Conservation (phyloP, 2,113 vertebrate genomes). For the Rattus norvegicus region GRCr8 NC_086019.1:131530001-131530500, state of each 20-base stretch:
- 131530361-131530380: background rate
- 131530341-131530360: background rate
- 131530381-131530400: background rate
- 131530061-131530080: background rate
- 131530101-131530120: background rate
- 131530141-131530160: background rate
- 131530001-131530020: background rate
- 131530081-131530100: background rate
- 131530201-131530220: background rate
- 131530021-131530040: background rate
- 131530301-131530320: background rate
- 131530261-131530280: background rate
- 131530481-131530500: background rate
- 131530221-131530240: background rate
- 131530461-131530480: background rate
- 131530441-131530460: background rate
- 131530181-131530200: background rate
- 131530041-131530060: background rate
- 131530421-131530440: background rate
- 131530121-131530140: background rate
- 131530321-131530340: background rate
- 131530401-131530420: background rate
- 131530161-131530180: background rate
- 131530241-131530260: background rate
- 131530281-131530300: background rate